Evolutionary conservation across 2,113 vertebrate genomes (phyloP).

Genomic region (Hippocampus guttulatus): DNA sequence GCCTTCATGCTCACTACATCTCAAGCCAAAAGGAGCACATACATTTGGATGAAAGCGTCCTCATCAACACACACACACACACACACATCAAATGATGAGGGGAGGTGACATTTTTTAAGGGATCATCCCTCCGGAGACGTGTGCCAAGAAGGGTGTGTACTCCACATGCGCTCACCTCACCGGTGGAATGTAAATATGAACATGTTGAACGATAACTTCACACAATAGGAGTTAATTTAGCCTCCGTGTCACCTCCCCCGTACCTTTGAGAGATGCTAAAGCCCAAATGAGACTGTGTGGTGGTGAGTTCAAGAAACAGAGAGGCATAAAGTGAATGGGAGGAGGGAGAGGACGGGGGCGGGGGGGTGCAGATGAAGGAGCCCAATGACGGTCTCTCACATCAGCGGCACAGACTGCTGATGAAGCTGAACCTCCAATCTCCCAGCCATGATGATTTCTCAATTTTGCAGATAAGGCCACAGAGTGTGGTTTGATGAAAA

Average conservation of each 20-base stretch:
- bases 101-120: background rate
- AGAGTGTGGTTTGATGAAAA: constrained; percentile 71
- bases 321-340: constrained; percentile 27
- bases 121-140: background rate
- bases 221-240: constrained; percentile 49
- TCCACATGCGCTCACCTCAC: constrained; percentile 17
- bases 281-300: constrained; percentile 40
- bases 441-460: constrained; percentile 68
- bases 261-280: constrained; percentile 42
- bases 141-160: constrained; percentile 1
- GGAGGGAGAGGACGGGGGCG: background rate
- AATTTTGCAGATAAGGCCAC: constrained; percentile 73
- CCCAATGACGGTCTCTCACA: constrained; percentile 60
- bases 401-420: constrained; percentile 72
- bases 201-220: constrained; percentile 49
- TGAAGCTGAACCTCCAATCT: constrained; percentile 73
- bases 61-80: background rate
- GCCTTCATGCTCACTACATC: background rate
- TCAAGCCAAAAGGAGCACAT: constrained; percentile 6
- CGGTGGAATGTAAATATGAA: constrained; percentile 14
- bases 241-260: constrained; percentile 34
- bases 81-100: background rate
- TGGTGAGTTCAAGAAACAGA: constrained; percentile 45
- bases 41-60: constrained; percentile 2
- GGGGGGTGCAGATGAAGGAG: constrained; percentile 31